Evolutionary conservation across 2,113 vertebrate genomes (phyloP).

Genomic region (Solenodon paradoxus): DNA sequence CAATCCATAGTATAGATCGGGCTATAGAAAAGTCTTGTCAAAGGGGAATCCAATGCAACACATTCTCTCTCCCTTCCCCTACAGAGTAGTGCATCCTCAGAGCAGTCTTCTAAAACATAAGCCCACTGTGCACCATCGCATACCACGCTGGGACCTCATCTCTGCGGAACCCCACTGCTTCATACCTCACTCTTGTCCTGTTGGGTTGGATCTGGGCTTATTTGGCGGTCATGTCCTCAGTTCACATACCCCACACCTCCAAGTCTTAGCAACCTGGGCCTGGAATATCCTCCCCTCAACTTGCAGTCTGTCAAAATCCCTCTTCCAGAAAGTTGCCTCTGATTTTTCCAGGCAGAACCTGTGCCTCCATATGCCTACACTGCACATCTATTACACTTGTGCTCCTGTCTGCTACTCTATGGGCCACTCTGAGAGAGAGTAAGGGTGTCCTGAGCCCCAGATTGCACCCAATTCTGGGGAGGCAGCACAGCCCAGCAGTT

Average conservation of each 20-base stretch:
- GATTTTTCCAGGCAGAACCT: background rate
- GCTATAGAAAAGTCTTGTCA: background rate
- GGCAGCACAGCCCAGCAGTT: background rate
- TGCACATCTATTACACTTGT: background rate
- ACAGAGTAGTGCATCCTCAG: background rate
- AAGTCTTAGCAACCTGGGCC: background rate
- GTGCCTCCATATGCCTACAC: background rate
- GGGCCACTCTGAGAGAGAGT: background rate
- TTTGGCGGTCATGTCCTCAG: background rate
- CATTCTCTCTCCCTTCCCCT: background rate
- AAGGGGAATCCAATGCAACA: background rate
- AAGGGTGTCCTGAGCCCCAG: background rate
- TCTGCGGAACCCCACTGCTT: background rate
- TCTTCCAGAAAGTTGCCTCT: background rate
- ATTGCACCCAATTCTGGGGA: background rate
- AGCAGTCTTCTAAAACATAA: background rate
- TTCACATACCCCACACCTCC: background rate
- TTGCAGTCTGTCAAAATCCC: background rate
- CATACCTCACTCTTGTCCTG: background rate
- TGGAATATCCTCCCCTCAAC: background rate
- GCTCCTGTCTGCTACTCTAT: background rate
- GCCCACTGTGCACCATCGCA: rapidly evolving
- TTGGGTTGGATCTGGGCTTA: background rate
- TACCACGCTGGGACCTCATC: no score
- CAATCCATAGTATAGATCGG: background rate